Percentiles rank a stretch among this genome's conserved stretches.
phyloP scores from a whole-genome alignment of 1,140 invertebrate genomes.

The Lysiphlebus fabarum region DNA sequence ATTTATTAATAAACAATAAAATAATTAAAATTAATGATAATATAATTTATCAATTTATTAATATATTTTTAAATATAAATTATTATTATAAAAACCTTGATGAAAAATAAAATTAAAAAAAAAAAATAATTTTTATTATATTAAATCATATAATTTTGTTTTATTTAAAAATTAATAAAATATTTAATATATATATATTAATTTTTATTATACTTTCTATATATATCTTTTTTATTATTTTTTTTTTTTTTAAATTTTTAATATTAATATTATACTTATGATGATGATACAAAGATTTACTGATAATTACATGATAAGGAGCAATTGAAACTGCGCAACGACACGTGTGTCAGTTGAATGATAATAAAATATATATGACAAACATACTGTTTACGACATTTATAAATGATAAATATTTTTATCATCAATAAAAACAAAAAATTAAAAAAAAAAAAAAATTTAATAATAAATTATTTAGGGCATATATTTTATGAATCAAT shows the following conservation, averaged over 20 bases:
- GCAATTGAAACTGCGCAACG: conserved; percentile 31
- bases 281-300: conserved; percentile 44
- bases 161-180: neutral
- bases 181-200: neutral
- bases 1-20: no score
- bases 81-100: no score
- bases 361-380: conserved; percentile 6
- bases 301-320: conserved; percentile 44
- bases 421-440: neutral
- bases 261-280: no score
- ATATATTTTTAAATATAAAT: no score
- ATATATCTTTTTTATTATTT: no score
- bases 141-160: neutral
- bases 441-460: no score
- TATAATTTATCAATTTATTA: no score
- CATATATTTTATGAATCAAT: neutral
- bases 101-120: neutral
- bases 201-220: neutral
- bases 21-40: no score
- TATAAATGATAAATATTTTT: conserved; percentile 6
- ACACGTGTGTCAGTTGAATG: neutral
- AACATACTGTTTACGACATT: conserved; percentile 3
- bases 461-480: neutral
- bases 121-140: no score
- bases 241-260: no score